Evolutionary conservation across 2,888 invertebrate genomes (phyloP).

Genomic region (Stenodera caucasica): DNA sequence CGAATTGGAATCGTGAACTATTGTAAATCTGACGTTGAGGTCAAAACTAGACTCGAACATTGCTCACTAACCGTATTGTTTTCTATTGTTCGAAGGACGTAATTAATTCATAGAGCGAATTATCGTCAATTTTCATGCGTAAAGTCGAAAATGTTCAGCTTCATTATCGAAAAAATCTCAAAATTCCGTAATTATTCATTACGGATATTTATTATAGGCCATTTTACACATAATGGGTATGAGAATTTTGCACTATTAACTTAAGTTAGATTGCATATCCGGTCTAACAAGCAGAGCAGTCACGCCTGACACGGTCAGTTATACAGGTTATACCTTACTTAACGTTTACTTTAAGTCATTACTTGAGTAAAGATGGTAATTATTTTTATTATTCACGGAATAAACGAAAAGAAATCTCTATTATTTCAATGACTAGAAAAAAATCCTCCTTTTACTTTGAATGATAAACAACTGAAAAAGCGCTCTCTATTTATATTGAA

Average conservation of each 20-base stretch:
- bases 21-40: no score
- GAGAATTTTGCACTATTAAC: conserved; percentile 28
- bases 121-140: not conserved
- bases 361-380: no score
- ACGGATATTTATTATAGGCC: not conserved
- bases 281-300: conserved; percentile 50
- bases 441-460: conserved; percentile 28
- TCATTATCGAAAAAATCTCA: not conserved
- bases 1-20: no score
- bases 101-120: no score
- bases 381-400: not conserved
- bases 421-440: conserved; percentile 14
- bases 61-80: no score
- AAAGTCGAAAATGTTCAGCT: not conserved
- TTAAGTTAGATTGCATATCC: conserved; percentile 48
- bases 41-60: no score
- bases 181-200: not conserved
- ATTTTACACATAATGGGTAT: not conserved
- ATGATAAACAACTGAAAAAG: conserved; percentile 10
- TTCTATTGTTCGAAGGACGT: no score
- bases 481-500: conserved; percentile 24
- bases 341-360: no score
- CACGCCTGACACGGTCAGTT: conserved; percentile 52
- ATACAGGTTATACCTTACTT: no score
- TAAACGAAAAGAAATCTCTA: conserved; percentile 16